These are phyloP conservation scores for Myopa testacea DNA, from an alignment of 2,888 invertebrate species.

Conservation along the genomic window DNA sequence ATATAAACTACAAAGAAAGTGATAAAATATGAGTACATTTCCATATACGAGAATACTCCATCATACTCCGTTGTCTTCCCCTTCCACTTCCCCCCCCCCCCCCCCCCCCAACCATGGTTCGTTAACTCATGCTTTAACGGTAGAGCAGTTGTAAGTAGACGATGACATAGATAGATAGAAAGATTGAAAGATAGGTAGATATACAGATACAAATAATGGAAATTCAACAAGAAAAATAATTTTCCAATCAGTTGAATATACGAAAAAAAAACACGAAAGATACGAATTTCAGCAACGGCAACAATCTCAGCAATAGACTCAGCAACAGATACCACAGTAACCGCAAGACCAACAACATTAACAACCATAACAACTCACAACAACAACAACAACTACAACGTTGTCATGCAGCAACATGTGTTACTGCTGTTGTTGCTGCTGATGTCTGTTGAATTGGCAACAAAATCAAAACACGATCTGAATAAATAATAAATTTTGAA, in stretches of 20 bases:
- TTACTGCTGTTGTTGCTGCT: not conserved
- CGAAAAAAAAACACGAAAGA: not conserved
- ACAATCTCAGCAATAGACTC: not conserved
- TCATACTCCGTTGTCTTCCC: too few species aligned
- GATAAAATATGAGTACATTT: too few species aligned
- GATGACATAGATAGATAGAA: too few species aligned
- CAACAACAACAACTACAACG: not conserved
- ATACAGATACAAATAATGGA: not conserved
- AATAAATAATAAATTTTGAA: not conserved
- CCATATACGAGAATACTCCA: too few species aligned
- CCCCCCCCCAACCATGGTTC: too few species aligned
- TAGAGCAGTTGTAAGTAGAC: too few species aligned
- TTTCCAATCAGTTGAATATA: constrained; percentile 1
- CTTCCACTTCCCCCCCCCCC: too few species aligned
- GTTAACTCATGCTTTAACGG: too few species aligned
- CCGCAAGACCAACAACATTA: not conserved
- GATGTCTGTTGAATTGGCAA: not conserved
- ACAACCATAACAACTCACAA: not conserved
- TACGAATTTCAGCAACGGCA: not conserved
- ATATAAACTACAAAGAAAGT: too few species aligned
- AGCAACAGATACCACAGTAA: not conserved
- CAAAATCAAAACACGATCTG: not conserved
- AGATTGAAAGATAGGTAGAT: too few species aligned
- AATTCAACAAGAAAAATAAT: not conserved
- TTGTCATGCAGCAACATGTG: not conserved